phyloP scores from a whole-genome alignment of 2,797 vertebrate genomes.

The Hyperoplus lanceolatus region DNA sequence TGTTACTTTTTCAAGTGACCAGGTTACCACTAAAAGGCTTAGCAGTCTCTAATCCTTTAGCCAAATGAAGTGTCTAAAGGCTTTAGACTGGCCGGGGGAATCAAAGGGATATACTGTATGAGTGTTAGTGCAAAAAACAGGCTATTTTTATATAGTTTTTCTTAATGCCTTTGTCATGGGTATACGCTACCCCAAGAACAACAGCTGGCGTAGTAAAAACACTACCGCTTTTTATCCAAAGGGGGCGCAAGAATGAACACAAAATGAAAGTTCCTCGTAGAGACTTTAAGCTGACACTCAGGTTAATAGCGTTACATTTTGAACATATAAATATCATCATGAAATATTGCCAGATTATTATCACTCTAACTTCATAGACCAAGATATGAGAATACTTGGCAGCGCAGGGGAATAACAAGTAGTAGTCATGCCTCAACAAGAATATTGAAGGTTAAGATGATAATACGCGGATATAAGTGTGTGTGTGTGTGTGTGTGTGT shows the following conservation, averaged over 20 bases:
- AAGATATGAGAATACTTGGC: conserved; percentile 2
- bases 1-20: conserved; percentile 80
- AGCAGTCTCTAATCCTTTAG: conserved; percentile 77
- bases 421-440: background rate
- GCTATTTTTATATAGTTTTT: too few relatives aligned
- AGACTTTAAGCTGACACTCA: too few relatives aligned
- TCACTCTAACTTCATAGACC: background rate
- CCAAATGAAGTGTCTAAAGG: conserved; percentile 78
- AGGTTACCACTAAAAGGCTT: conserved; percentile 83
- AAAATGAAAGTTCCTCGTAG: too few relatives aligned
- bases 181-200: too few relatives aligned
- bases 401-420: conserved; percentile 7
- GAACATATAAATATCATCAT: too few relatives aligned
- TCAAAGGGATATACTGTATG: conserved; percentile 52
- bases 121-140: background rate
- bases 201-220: too few relatives aligned
- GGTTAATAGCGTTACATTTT: too few relatives aligned
- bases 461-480: background rate
- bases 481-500: too few relatives aligned
- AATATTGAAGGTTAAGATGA: background rate
- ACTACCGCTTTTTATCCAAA: too few relatives aligned
- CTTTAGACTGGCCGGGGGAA: conserved; percentile 61
- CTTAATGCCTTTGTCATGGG: too few relatives aligned
- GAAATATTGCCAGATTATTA: background rate
- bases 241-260: too few relatives aligned